A percentile compares a stretch with the other conserved stretches of the same genome.
Evolutionary conservation across 2,113 vertebrate genomes (phyloP).

Genomic region (Pandion haliaetus): DNA sequence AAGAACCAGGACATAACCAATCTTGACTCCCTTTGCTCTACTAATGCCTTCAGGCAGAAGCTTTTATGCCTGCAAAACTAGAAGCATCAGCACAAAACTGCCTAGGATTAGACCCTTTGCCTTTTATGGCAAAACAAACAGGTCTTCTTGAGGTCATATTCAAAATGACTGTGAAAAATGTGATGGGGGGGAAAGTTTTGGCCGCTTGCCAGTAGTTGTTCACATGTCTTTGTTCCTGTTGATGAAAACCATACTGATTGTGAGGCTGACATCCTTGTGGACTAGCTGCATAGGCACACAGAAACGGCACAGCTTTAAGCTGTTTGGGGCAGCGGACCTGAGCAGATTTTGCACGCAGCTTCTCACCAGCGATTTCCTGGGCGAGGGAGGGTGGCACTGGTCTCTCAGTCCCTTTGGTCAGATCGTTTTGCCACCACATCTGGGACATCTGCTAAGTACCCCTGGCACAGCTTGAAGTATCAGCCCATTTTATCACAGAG

Average conservation of each 20-base stretch:
- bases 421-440: neutral
- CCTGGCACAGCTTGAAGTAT: no score
- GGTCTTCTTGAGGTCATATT: conserved; percentile 63
- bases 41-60: conserved; percentile 7
- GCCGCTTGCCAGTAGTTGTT: conserved; percentile 19
- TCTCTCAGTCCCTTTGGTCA: neutral
- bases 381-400: neutral
- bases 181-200: conserved; percentile 34
- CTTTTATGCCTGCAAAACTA: conserved; percentile 31
- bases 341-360: neutral
- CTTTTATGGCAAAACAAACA: conserved; percentile 62
- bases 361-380: neutral
- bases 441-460: neutral
- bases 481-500: neutral
- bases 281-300: neutral
- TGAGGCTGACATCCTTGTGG: neutral
- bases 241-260: conserved; percentile 63
- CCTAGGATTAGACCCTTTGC: conserved; percentile 43
- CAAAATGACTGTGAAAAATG: conserved; percentile 64
- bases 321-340: neutral
- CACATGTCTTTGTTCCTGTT: conserved; percentile 56
- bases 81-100: conserved; percentile 50
- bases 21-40: neutral
- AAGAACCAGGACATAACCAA: neutral
- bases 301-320: neutral